Evolutionary conservation across 2,797 vertebrate genomes (phyloP).

Genomic region (Danionella dracula): DNA sequence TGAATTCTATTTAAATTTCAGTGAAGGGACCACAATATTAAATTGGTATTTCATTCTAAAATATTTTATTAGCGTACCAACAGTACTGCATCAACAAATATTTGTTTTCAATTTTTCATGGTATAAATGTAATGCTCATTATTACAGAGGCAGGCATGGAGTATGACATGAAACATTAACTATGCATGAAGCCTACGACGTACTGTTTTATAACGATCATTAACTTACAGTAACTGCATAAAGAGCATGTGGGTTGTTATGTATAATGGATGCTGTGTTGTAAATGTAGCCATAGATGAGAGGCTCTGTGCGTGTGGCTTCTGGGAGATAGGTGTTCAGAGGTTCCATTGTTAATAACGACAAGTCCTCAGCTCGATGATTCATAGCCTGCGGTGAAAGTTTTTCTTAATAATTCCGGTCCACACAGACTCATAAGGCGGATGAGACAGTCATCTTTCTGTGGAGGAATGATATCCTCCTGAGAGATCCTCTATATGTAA

Average conservation of each 20-base stretch:
- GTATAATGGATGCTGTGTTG: slow-evolving; percentile 16
- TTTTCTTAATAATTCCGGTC: slow-evolving; percentile 24
- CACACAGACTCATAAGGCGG: slow-evolving; percentile 6
- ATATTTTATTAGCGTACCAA: too few relatives aligned
- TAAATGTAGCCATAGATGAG: slow-evolving; percentile 12
- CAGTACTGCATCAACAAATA: neutral
- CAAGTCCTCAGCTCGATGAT: slow-evolving; percentile 13
- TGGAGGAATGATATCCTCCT: neutral
- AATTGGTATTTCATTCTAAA: too few relatives aligned
- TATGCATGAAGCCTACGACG: neutral
- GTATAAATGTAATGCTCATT: too few relatives aligned
- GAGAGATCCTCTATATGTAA: slow-evolving; percentile 23
- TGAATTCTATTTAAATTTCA: too few relatives aligned
- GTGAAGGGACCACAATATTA: too few relatives aligned
- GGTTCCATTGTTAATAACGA: slow-evolving; percentile 23
- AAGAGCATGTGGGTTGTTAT: slow-evolving; percentile 17
- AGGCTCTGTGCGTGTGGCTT: slow-evolving; percentile 5
- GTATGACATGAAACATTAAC: neutral
- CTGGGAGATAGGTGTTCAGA: slow-evolving; percentile 14
- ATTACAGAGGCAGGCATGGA: too few relatives aligned
- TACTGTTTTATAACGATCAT: neutral
- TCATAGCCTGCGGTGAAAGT: slow-evolving; percentile 6
- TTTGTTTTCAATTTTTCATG: neutral
- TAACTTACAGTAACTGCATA: slow-evolving; percentile 3
- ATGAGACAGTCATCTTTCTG: slow-evolving; percentile 17